Evolutionary conservation across 2,888 invertebrate genomes (phyloP), one percentile per base, ranked within the genome.

Genomic region (Blastobasis lacticolella): DNA sequence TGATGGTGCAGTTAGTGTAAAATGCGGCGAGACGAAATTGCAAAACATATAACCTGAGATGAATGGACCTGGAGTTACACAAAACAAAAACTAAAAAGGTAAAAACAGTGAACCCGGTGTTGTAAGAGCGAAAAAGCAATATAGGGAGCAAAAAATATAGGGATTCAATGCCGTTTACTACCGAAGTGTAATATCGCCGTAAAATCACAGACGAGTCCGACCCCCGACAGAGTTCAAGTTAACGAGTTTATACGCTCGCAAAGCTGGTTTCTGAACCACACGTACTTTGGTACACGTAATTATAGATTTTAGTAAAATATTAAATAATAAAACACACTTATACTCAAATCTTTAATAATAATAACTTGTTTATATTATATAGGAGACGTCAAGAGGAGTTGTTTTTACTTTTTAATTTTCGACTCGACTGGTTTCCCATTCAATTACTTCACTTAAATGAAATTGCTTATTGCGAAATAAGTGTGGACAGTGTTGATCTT

Each of bases 161-260:
- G 60, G 66, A 63, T 23, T 23, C 23, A 23, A 23, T 69, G 61
- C 67, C 64, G 65, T 71, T 71, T 71, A 64, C 60, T 65, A 61
- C 65, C 59, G 57, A 54, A 62, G 57, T 60, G 64, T 68, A 66
- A 66, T 71, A 59, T 56, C 64, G 54, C 61, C 66, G 66, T 80
- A 79, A 80, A 81, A 71, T 68, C 63, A 62, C 65, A 70, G 76
- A 78, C 66, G 62, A 49, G 60, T 38, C 54, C 56, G 71, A 57
- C 73, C 73, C 65, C 74, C 73, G 59, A 64, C 52, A 52, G 59
- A 61, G 64, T 60, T 64, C 60, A 61, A 61, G 55, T 74, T 75
- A 73, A 75, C 58, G 75, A 53, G n/a, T 6, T 40, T 10, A 23
- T 23, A 23, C 23, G 23, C 23, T 23, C 23, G 23, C 23, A 3